Base-by-base conservation (phyloP, 2,113 vertebrate genomes). In the Dasyprocta punctata region DNA sequence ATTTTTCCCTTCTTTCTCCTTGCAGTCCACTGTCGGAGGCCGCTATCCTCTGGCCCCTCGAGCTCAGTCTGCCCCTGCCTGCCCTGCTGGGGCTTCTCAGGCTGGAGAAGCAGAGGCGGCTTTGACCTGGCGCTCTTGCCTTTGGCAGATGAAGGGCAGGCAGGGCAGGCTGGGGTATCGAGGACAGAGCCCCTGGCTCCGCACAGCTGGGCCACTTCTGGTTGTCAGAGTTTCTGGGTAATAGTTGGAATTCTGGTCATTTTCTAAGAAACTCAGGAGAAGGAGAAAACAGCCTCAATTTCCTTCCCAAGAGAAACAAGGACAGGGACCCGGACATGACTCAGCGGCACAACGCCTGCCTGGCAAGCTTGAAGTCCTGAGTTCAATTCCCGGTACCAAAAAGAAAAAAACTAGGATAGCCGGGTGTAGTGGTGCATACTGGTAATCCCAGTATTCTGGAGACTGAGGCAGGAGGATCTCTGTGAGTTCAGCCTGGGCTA, bases 161-260 rank as follows among this genome's bases (percentile, higher is more conserved):
- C 2, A 22, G 4, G 24, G 2, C 20, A 1, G 16, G 54, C 22
- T 13, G 17, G 60, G 30, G 1, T 17, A 6, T 7, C 2, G 6
- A 36, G 28, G 38, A 19, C 12, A n/a, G n/a, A 4, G 17, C 1
- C 73, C 60, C 24, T 0, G 47, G 41, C 33, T 61, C 78, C 38
- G 28, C 9, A 5, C 11, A 33, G 41, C 73, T 49, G 0, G 49
- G 60, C 71, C 7, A 4, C 44, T 69, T 36, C 87, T 24, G 5
- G 49, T 41, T 75, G 85, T 56, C 94, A 80, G 28, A 19, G 36
- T 36, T 26, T 71, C 38, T 49, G 33, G 52, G 7, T 20, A n/a
- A 36, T 14, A 12, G 9, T 38, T 33, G 3, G 47, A 41, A 44
- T 36, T 58, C 56, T 33, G 28, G 16, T 56, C n/a, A 22, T 69